phyloP scores from a whole-genome alignment of 2,797 vertebrate species.

The Eutrigla gurnardus region DNA sequence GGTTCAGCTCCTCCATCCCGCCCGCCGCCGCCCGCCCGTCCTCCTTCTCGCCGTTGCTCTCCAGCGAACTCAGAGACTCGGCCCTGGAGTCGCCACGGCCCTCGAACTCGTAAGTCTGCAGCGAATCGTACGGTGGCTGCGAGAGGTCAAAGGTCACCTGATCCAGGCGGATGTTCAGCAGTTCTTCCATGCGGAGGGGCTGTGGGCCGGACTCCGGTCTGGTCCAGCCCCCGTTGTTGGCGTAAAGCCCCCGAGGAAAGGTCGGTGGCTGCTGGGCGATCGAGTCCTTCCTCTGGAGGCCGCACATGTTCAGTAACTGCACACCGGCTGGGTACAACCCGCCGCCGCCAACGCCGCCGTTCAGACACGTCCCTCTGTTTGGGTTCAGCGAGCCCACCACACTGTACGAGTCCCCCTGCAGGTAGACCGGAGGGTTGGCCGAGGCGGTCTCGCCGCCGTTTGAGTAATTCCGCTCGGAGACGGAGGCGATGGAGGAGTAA shows the following conservation, averaged over 20 bases:
- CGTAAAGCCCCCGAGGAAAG: conserved; percentile 67
- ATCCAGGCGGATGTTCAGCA: conserved; percentile 87
- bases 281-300: conserved; percentile 77
- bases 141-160: conserved; percentile 90
- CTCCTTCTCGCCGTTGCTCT: conserved; percentile 84
- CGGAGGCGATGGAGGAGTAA: conserved; percentile 71
- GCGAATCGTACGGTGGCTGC: conserved; percentile 92
- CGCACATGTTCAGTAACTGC: conserved; percentile 74
- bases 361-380: conserved; percentile 54
- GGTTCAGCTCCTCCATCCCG: conserved; percentile 86
- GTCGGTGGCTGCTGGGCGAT: conserved; percentile 70
- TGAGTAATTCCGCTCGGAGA: conserved; percentile 60
- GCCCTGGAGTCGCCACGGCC: conserved; percentile 87
- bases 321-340: conserved; percentile 61
- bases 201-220: conserved; percentile 52
- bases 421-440: conserved; percentile 53
- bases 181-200: conserved; percentile 86
- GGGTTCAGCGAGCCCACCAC: conserved; percentile 81
- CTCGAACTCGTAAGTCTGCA: conserved; percentile 93
- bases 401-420: conserved; percentile 75
- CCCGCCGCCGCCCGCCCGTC: conserved; percentile 58
- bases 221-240: conserved; percentile 61
- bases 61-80: conserved; percentile 88
- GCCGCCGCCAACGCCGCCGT: conserved; percentile 43
- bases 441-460: conserved; percentile 34